Evolutionary conservation across 2,888 invertebrate genomes (phyloP).

Genomic region (Falcaria lacertinaria): DNA sequence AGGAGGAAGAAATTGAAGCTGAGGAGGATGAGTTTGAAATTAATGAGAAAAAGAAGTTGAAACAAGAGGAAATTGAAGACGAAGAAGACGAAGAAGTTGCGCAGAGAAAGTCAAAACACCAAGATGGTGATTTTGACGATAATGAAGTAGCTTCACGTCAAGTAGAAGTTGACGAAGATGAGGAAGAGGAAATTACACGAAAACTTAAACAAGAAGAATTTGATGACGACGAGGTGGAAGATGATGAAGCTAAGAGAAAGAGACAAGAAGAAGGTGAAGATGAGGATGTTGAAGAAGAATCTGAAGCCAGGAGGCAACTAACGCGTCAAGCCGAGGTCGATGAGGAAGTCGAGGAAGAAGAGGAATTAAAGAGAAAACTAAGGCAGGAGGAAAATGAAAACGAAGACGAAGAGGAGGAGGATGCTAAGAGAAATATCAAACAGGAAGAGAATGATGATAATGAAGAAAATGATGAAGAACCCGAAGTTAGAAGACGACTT

Average conservation of each 20-base stretch:
- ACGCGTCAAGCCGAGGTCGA: constrained; percentile 4
- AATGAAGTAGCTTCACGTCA: constrained; percentile 16
- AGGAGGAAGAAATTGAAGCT: constrained; percentile 6
- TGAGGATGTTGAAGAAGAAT: constrained; percentile 6
- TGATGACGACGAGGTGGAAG: constrained; percentile 8
- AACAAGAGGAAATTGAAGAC: neutral
- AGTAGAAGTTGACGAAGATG: constrained; percentile 21
- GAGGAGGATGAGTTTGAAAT: neutral
- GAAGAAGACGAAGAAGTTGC: constrained; percentile 7
- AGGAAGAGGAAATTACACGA: constrained; percentile 10
- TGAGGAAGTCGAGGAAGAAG: constrained; percentile 7
- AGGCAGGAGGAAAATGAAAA: neutral
- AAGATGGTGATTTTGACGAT: constrained; percentile 7
- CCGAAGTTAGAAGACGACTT: constrained; percentile 19
- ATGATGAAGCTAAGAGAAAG: constrained; percentile 9
- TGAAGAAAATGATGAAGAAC: constrained; percentile 15
- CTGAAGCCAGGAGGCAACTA: neutral
- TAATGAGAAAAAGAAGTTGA: neutral
- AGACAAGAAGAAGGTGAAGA: constrained; percentile 13
- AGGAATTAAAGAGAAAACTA: neutral
- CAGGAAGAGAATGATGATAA: constrained; percentile 12
- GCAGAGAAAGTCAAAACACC: constrained; percentile 10
- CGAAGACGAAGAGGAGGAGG: constrained; percentile 5
- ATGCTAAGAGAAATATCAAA: constrained; percentile 10
- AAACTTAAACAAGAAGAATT: constrained; percentile 9